Conservation (phyloP, 2,113 vertebrate genomes). For the Scatophagus argus region DNA sequence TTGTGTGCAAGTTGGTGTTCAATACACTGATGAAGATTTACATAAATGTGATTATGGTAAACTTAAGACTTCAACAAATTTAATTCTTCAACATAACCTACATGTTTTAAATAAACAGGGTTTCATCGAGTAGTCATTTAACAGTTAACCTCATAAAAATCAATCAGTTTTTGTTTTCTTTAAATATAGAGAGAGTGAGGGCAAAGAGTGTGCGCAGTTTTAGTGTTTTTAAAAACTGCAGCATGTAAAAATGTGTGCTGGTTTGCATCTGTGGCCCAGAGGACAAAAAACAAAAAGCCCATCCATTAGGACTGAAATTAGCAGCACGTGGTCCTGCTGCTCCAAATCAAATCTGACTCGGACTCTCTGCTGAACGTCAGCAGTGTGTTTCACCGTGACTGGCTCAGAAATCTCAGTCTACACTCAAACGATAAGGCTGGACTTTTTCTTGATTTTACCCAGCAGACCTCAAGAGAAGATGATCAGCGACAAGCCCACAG, state of each 20-base stretch:
- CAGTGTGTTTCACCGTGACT: background rate
- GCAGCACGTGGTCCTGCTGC: slow-evolving; percentile 53
- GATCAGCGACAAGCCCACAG: background rate
- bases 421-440: background rate
- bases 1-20: background rate
- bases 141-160: too few relatives aligned
- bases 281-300: background rate
- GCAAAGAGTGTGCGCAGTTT: background rate
- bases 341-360: slow-evolving; percentile 42
- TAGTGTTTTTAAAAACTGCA: background rate
- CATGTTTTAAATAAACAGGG: background rate
- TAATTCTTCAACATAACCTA: too few relatives aligned
- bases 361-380: slow-evolving; percentile 4
- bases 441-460: too few relatives aligned
- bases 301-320: slow-evolving; percentile 51
- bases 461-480: background rate
- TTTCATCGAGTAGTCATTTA: rapidly evolving
- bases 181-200: background rate
- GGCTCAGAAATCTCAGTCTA: background rate
- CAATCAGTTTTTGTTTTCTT: too few relatives aligned
- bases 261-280: background rate
- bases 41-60: too few relatives aligned
- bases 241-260: background rate
- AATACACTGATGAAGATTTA: background rate
- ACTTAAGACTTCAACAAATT: background rate